Conservation (phyloP, 2,113 vertebrate species). For the Pelvicachromis taeniatus region DNA sequence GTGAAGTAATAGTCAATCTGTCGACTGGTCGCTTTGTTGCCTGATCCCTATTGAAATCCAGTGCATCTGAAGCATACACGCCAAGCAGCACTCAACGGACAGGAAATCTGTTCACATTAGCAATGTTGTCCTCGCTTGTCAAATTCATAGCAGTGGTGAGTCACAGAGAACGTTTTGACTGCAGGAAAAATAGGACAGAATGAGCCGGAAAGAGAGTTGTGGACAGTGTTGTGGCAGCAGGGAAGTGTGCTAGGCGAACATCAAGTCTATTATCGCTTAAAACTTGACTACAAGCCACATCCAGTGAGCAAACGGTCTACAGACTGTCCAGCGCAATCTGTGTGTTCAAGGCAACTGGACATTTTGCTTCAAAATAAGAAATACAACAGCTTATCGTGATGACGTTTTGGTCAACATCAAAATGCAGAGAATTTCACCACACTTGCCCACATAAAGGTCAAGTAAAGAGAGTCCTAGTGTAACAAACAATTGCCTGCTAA, state of each 20-base stretch:
- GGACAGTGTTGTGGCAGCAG: not conserved
- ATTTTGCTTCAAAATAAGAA: not conserved
- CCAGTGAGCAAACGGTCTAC: not conserved
- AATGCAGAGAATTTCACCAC: not conserved
- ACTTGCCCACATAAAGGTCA: not conserved
- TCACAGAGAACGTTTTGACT: not conserved
- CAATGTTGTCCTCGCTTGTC: not conserved
- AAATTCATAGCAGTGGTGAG: not conserved
- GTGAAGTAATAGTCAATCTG: slow-evolving; percentile 1
- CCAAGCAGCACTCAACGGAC: not conserved
- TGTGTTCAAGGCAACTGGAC: not conserved
- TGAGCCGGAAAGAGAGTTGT: not conserved
- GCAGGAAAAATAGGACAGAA: not conserved
- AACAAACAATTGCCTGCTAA: not conserved
- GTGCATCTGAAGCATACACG: not conserved
- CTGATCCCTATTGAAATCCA: slow-evolving; percentile 12
- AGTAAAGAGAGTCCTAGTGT: not conserved
- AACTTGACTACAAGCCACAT: slow-evolving; percentile 13
- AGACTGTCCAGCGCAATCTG: not conserved
- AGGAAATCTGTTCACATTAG: slow-evolving; percentile 33
- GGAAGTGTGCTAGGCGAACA: not conserved
- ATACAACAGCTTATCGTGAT: not conserved
- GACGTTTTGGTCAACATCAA: not conserved
- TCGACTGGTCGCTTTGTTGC: not conserved
- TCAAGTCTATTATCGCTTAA: slow-evolving; percentile 1